Conservation (phyloP, 2,888 invertebrate genomes). For the Aproaerema taeniolella region DNA sequence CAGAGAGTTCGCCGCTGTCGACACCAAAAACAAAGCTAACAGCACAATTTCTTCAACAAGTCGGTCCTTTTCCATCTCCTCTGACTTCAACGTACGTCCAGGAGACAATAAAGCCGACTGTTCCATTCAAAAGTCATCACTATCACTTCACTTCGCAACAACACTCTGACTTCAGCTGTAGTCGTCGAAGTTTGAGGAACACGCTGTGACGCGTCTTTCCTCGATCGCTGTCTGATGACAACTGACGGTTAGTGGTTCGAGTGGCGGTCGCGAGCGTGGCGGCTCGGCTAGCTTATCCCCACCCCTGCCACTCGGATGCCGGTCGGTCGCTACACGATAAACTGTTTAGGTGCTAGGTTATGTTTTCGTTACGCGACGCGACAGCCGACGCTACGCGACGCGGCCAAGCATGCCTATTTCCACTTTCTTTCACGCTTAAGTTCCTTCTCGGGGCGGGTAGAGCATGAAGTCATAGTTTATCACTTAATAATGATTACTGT, state of each 20-base stretch:
- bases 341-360: slow-evolving; percentile 6
- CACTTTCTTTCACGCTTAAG: slow-evolving; percentile 8
- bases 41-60: slow-evolving; percentile 68
- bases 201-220: slow-evolving; percentile 75
- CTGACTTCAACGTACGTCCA: slow-evolving; percentile 69
- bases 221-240: slow-evolving; percentile 61
- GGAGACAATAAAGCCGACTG: slow-evolving; percentile 53
- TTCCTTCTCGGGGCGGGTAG: too few species aligned
- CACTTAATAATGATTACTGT: too few species aligned
- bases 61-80: slow-evolving; percentile 70
- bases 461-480: too few species aligned
- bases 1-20: slow-evolving; percentile 83
- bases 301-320: slow-evolving; percentile 6
- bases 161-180: slow-evolving; percentile 69
- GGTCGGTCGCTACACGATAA: neutral
- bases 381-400: too few species aligned
- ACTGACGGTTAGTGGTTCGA: slow-evolving; percentile 33
- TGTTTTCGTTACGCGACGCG: slow-evolving; percentile 7
- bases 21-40: slow-evolving; percentile 78
- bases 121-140: slow-evolving; percentile 70
- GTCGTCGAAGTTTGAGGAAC: slow-evolving; percentile 68
- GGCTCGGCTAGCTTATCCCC: slow-evolving; percentile 1
- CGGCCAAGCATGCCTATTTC: too few species aligned
- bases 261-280: neutral
- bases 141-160: slow-evolving; percentile 62